These are phyloP conservation scores for Knipowitschia caucasica DNA, from an alignment of 2,797 vertebrate species.

Conservation along the genomic window DNA sequence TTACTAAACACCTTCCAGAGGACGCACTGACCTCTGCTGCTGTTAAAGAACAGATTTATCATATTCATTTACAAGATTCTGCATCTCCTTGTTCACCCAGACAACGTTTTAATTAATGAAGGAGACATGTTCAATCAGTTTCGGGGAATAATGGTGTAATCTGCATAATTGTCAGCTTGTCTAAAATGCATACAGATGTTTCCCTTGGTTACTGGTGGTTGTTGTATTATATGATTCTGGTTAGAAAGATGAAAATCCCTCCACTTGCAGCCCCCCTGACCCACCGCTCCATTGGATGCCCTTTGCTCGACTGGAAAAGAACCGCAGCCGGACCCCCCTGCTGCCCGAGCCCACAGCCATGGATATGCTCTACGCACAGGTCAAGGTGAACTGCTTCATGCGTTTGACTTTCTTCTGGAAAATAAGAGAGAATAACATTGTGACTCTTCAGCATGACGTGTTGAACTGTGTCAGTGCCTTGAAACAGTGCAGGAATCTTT, in stretches of 20 bases:
- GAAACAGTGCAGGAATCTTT: constrained; percentile 9
- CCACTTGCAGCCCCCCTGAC: constrained; percentile 48
- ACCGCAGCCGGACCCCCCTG: constrained; percentile 65
- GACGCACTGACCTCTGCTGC: constrained; percentile 5
- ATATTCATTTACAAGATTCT: not conserved
- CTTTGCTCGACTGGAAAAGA: constrained; percentile 68
- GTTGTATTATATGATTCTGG: not conserved
- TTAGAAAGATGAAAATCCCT: not conserved
- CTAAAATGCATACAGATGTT: constrained; percentile 3
- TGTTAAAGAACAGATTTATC: not conserved
- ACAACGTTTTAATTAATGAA: not conserved
- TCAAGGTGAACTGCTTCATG: constrained; percentile 58
- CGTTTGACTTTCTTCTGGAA: constrained; percentile 13
- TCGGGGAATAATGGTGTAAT: constrained; percentile 5
- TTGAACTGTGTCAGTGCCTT: not conserved
- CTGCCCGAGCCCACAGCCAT: constrained; percentile 74
- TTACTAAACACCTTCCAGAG: not conserved
- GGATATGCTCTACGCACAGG: constrained; percentile 71
- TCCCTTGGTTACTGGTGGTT: constrained; percentile 5
- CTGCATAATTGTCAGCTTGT: not conserved
- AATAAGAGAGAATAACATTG: not conserved
- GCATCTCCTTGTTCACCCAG: not conserved
- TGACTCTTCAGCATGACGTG: too few relatives aligned
- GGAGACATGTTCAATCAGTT: not conserved
- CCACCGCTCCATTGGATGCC: constrained; percentile 73